Conservation (phyloP, 2,113 vertebrate species). For the Porphyrio hochstetteri region DNA sequence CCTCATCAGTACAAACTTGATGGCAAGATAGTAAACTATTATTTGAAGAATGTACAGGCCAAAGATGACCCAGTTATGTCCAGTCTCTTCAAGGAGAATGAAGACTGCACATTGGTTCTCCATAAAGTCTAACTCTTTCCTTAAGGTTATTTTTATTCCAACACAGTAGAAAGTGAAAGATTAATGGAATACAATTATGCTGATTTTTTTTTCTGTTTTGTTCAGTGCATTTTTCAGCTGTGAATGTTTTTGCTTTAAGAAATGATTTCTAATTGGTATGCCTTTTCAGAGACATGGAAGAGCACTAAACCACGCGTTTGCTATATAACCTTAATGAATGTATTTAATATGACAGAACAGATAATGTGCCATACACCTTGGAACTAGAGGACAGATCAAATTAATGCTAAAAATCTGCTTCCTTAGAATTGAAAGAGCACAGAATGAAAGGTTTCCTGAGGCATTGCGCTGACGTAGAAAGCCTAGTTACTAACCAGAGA, state of each 20-base stretch:
- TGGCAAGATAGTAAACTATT: constrained; percentile 90
- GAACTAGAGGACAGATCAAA: constrained; percentile 8
- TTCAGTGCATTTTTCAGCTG: constrained; percentile 70
- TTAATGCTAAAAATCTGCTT: neutral
- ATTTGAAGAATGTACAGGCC: constrained; percentile 81
- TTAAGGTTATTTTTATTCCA: constrained; percentile 38
- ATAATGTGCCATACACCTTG: constrained; percentile 20
- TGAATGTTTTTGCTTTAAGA: constrained; percentile 72
- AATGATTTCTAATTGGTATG: constrained; percentile 45
- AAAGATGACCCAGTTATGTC: constrained; percentile 74
- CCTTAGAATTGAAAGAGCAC: constrained; percentile 44
- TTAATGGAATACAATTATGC: constrained; percentile 55
- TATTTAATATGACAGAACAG: constrained; percentile 50
- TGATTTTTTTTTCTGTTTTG: constrained; percentile 44
- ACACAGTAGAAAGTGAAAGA: constrained; percentile 51
- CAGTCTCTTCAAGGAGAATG: constrained; percentile 80
- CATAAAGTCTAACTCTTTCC: constrained; percentile 83
- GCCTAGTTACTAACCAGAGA: constrained; percentile 28
- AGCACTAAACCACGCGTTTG: constrained; percentile 17
- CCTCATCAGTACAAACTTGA: constrained; percentile 90
- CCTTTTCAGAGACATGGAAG: constrained; percentile 51
- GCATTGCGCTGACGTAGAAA: constrained; percentile 51
- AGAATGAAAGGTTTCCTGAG: constrained; percentile 20
- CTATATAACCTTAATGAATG: constrained; percentile 58
- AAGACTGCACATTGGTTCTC: constrained; percentile 92